Conservation (phyloP, 2,797 vertebrate species). For the Macroramphosus scolopax region DNA sequence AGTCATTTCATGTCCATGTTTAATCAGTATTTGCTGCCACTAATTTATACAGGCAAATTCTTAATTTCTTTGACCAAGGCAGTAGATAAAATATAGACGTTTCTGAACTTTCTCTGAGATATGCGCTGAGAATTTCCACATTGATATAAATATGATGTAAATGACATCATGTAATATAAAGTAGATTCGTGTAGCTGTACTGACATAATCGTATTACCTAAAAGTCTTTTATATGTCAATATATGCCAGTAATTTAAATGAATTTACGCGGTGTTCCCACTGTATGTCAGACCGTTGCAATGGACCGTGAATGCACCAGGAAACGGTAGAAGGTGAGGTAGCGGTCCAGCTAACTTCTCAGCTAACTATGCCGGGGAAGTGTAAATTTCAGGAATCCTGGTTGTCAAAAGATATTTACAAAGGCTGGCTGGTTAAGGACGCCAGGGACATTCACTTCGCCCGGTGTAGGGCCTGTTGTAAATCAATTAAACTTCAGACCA, state of each 20-base stretch:
- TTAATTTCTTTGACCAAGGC: too few relatives aligned
- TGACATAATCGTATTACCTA: too few relatives aligned
- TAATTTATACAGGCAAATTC: too few relatives aligned
- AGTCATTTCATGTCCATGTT: neutral
- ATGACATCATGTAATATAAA: too few relatives aligned
- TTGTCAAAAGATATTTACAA: slow-evolving; percentile 65
- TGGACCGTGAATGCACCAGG: slow-evolving; percentile 1
- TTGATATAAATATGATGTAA: too few relatives aligned
- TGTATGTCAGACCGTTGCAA: rapidly evolving
- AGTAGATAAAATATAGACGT: too few relatives aligned
- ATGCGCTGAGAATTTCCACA: too few relatives aligned
- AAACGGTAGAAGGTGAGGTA: slow-evolving; percentile 5
- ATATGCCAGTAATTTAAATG: neutral
- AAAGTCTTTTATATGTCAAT: too few relatives aligned
- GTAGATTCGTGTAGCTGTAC: too few relatives aligned
- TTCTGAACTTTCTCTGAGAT: too few relatives aligned
- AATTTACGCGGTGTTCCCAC: too few relatives aligned
- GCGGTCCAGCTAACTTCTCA: slow-evolving; percentile 44
- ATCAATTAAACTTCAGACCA: slow-evolving; percentile 75
- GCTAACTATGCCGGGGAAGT: slow-evolving; percentile 70
- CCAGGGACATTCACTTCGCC: slow-evolving; percentile 68
- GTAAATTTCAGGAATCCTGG: slow-evolving; percentile 72
- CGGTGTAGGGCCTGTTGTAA: slow-evolving; percentile 70
- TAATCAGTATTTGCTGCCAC: too few relatives aligned
- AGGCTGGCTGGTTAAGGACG: slow-evolving; percentile 67